Evolutionary conservation across 2,797 vertebrate species (phyloP).

Genomic region (Acipenser ruthenus): DNA sequence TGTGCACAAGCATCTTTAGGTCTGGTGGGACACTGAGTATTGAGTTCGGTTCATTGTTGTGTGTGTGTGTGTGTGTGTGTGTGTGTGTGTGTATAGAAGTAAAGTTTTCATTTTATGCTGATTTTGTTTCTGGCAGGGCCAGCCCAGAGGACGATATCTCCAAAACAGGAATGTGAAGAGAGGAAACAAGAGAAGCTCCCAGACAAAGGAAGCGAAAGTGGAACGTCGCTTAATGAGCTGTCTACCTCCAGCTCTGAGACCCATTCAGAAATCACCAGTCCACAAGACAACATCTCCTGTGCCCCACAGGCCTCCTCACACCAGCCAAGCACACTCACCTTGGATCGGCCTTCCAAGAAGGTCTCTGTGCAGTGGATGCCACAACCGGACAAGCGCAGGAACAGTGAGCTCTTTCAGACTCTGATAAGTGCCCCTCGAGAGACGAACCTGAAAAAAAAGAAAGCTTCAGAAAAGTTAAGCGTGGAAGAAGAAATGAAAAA

Average conservation of each 20-base stretch:
- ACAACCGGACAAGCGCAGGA: slow-evolving; percentile 71
- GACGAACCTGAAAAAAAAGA: slow-evolving; percentile 74
- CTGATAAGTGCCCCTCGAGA: slow-evolving; percentile 74
- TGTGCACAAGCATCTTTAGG: too few species aligned
- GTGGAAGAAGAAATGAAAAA: slow-evolving; percentile 81
- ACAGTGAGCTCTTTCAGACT: slow-evolving; percentile 84
- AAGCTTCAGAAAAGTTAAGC: slow-evolving; percentile 71
- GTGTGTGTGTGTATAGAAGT: too few species aligned
- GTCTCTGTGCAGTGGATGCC: slow-evolving; percentile 73
- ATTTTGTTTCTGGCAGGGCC: slow-evolving; percentile 51
- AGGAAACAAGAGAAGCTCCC: slow-evolving; percentile 61
- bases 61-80: too few species aligned
- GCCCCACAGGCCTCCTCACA: slow-evolving; percentile 55
- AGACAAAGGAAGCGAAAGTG: slow-evolving; percentile 79
- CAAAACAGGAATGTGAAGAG: slow-evolving; percentile 67
- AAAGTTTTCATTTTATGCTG: not conserved
- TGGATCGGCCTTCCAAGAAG: slow-evolving; percentile 75
- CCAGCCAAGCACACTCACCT: slow-evolving; percentile 70
- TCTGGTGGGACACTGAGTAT: too few species aligned
- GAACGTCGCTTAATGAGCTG: slow-evolving; percentile 74
- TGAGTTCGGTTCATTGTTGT: too few species aligned
- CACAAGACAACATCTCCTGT: slow-evolving; percentile 64
- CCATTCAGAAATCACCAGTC: slow-evolving; percentile 71
- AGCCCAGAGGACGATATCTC: slow-evolving; percentile 57
- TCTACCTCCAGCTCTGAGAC: slow-evolving; percentile 81